These are phyloP conservation scores for Sebastes glaucus DNA, from an alignment of 2,797 vertebrate species.

Conservation along the genomic window DNA sequence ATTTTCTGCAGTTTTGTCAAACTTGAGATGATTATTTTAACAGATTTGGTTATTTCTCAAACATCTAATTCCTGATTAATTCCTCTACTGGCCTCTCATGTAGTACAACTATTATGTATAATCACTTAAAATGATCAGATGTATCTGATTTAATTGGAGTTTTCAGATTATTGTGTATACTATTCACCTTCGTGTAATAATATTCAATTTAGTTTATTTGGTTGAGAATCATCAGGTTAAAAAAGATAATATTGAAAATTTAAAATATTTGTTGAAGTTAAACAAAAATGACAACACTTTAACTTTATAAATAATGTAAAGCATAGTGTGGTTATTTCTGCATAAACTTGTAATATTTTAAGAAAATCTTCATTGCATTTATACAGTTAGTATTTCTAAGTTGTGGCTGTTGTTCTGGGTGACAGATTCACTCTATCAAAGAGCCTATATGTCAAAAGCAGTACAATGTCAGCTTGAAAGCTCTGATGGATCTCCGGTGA, in stretches of 20 bases:
- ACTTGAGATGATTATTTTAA: neutral
- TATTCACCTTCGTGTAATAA: neutral
- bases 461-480: neutral
- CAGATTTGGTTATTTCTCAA: neutral
- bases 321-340: neutral
- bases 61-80: neutral
- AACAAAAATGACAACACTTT: neutral
- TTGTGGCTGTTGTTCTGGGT: neutral
- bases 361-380: neutral
- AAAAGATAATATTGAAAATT: neutral
- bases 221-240: neutral
- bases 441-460: neutral
- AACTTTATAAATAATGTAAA: neutral
- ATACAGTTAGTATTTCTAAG: neutral
- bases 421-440: neutral
- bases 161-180: neutral
- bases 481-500: constrained; percentile 30
- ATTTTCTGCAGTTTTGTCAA: neutral
- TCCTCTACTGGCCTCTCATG: neutral
- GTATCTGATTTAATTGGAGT: neutral
- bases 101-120: neutral
- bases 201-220: neutral
- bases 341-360: neutral
- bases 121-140: neutral
- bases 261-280: neutral